Evolutionary conservation across 1,140 invertebrate species (phyloP).

Genomic region (Charaxes varanes): DNA sequence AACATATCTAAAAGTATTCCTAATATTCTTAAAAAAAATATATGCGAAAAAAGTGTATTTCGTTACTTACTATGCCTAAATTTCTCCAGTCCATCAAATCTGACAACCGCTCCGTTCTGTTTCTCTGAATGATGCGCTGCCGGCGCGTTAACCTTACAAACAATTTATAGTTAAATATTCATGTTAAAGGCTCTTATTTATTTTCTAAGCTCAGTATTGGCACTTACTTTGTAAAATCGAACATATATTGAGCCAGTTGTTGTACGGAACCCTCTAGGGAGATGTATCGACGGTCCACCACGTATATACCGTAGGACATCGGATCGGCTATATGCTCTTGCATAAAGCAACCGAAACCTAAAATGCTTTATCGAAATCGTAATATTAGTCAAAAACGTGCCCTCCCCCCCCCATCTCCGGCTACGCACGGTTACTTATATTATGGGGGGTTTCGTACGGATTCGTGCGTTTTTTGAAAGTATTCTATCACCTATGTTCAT

Average conservation of each 20-base stretch:
- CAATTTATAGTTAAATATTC: background rate
- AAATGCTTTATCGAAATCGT: too few species aligned
- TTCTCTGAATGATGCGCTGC: constrained; percentile 98
- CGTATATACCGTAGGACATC: constrained; percentile 98
- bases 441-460: too few species aligned
- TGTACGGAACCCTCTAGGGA: constrained; percentile 92
- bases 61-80: constrained; percentile 93
- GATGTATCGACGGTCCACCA: constrained; percentile 95
- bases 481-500: too few species aligned
- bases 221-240: constrained; percentile 87
- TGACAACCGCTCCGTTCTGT: constrained; percentile 96
- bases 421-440: too few species aligned
- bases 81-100: constrained; percentile 99
- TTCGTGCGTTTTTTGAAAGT: too few species aligned
- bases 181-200: background rate
- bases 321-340: constrained; percentile 98
- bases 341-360: constrained; percentile 99
- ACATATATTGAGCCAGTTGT: constrained; percentile 96
- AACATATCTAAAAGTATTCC: too few species aligned
- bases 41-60: too few species aligned
- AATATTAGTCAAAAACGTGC: too few species aligned
- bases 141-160: constrained; percentile 83
- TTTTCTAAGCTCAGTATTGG: background rate
- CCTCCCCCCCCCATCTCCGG: too few species aligned
- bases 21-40: too few species aligned